Evolutionary conservation across 2,113 vertebrate genomes (phyloP).

Genomic region (Myrmecophaga tridactyla): DNA sequence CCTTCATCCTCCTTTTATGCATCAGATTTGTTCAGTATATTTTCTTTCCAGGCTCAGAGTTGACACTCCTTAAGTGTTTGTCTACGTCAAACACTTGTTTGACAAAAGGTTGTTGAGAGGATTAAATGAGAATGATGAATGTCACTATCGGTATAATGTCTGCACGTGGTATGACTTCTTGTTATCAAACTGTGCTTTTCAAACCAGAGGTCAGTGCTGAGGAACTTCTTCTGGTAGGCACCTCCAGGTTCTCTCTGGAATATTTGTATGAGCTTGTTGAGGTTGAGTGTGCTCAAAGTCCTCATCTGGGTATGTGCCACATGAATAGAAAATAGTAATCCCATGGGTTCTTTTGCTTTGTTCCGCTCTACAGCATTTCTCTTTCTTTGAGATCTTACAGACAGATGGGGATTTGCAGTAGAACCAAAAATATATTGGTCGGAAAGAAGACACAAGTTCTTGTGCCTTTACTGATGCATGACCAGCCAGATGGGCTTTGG

Average conservation of each 20-base stretch:
- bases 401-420: neutral
- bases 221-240: neutral
- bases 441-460: neutral
- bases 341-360: neutral
- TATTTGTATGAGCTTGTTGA: neutral
- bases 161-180: no score
- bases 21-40: no score
- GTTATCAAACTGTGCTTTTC: no score
- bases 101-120: no score
- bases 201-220: no score
- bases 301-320: no score
- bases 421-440: neutral
- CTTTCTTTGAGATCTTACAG: neutral
- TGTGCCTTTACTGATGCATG: neutral
- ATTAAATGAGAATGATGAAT: no score
- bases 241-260: neutral
- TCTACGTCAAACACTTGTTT: no score
- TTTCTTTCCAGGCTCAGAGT: neutral
- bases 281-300: no score
- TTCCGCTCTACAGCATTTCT: neutral
- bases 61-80: no score
- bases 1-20: neutral
- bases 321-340: accelerated
- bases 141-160: no score
- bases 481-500: neutral